These are phyloP conservation scores for Xestia rhomboidea DNA, from an alignment of 2,888 invertebrate genomes.

Conservation along the genomic window DNA sequence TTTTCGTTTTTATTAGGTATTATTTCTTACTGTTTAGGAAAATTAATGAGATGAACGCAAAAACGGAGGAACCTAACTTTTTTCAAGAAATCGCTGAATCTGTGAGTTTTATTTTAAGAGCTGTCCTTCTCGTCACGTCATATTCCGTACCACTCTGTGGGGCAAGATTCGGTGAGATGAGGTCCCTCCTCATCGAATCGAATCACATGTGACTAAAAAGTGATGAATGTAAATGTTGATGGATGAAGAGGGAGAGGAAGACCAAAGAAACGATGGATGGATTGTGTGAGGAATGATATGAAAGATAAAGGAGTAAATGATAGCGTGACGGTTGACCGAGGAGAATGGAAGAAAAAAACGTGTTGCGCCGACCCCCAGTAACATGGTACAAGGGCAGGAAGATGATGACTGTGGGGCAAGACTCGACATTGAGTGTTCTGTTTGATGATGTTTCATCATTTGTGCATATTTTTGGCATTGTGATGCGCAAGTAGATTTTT, in stretches of 20 bases:
- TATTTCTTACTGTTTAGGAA: not conserved
- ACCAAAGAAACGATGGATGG: too few species aligned
- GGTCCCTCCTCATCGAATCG: too few species aligned
- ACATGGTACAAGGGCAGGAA: too few species aligned
- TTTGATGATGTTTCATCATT: not conserved
- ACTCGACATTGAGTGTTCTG: not conserved
- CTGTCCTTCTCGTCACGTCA: not conserved
- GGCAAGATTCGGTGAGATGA: not conserved
- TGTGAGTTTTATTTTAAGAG: conserved; percentile 16
- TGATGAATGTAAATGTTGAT: too few species aligned
- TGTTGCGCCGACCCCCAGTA: too few species aligned
- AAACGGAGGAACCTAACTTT: conserved; percentile 14
- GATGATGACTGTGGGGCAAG: not conserved
- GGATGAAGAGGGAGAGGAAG: too few species aligned
- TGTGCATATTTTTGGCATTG: not conserved
- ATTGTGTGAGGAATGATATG: too few species aligned
- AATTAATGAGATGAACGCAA: not conserved
- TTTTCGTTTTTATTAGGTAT: not conserved
- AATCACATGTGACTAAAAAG: too few species aligned
- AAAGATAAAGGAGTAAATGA: too few species aligned
- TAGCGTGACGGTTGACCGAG: too few species aligned
- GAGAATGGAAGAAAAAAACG: too few species aligned
- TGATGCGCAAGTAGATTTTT: not conserved
- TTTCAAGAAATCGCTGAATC: conserved; percentile 27
- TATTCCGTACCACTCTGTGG: not conserved